phyloP scores from a whole-genome alignment of 2,888 invertebrate species.

The Nycteola revayana region DNA sequence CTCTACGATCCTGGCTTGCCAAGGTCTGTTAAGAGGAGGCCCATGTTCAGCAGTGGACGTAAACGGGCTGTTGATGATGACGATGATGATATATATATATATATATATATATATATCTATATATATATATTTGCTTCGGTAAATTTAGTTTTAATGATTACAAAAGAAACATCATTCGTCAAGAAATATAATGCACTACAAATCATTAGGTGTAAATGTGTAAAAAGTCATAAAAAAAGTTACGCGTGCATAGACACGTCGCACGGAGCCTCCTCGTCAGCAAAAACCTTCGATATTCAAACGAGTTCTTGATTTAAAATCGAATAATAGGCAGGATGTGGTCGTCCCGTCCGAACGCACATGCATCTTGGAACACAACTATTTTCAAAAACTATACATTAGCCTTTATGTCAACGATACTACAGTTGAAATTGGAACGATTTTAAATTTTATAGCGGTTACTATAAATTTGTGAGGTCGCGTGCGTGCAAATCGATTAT shows the following conservation, averaged over 20 bases:
- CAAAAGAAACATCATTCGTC: too few relatives aligned
- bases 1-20: too few relatives aligned
- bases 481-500: constrained; percentile 67
- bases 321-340: constrained; percentile 61
- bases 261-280: too few relatives aligned
- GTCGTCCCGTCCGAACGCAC: constrained; percentile 56
- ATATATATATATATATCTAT: too few relatives aligned
- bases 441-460: constrained; percentile 15
- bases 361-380: constrained; percentile 32
- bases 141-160: too few relatives aligned
- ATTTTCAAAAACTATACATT: neutral
- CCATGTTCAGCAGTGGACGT: too few relatives aligned
- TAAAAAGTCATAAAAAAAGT: constrained; percentile 17
- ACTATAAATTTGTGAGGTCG: constrained; percentile 41
- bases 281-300: constrained; percentile 42
- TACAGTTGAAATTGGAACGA: constrained; percentile 14
- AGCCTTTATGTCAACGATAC: constrained; percentile 3
- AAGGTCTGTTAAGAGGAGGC: too few relatives aligned
- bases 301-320: constrained; percentile 49
- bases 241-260: constrained; percentile 38
- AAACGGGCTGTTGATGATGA: too few relatives aligned
- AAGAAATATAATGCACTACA: too few relatives aligned
- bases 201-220: too few relatives aligned
- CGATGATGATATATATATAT: too few relatives aligned
- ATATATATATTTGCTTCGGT: too few relatives aligned